phyloP scores from a whole-genome alignment of 2,113 vertebrate species.

The Rattus rattus region DNA sequence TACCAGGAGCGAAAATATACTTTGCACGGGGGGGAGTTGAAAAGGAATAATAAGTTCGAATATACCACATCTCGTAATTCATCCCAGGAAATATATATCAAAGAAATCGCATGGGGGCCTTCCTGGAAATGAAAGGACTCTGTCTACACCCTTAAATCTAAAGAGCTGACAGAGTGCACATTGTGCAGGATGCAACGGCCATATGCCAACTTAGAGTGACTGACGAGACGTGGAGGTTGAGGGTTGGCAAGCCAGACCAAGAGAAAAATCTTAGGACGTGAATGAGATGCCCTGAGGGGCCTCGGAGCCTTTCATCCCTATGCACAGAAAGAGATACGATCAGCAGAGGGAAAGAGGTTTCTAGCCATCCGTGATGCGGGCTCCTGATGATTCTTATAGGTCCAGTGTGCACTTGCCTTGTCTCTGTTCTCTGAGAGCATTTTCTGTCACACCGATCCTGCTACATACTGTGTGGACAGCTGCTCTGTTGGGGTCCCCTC shows the following conservation, averaged over 20 bases:
- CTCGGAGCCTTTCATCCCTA: not conserved
- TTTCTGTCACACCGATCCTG: not conserved
- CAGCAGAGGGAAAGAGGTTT: not conserved
- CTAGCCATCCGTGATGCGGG: not conserved
- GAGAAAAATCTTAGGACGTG: conserved; percentile 6
- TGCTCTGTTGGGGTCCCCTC: not conserved
- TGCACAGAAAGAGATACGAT: not conserved
- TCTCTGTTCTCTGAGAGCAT: not conserved
- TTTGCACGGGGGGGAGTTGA: conserved; percentile 53
- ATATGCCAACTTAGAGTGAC: not conserved
- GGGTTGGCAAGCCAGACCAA: not conserved
- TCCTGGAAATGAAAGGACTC: not conserved
- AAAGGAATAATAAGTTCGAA: conserved; percentile 58
- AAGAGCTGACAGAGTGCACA: not conserved
- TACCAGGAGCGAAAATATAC: conserved; percentile 70
- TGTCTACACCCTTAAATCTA: not conserved
- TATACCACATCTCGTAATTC: not conserved
- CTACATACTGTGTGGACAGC: not conserved
- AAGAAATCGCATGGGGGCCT: conserved; percentile 3
- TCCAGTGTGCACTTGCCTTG: not conserved
- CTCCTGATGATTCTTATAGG: not conserved
- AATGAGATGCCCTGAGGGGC: not conserved
- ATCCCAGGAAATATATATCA: not conserved
- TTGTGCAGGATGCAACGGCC: not conserved
- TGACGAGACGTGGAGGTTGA: not conserved